Evolutionary conservation across 2,797 vertebrate species (phyloP), one percentile per base, ranked within the genome.

Genomic region (Urocyon cinereoargenteus): DNA sequence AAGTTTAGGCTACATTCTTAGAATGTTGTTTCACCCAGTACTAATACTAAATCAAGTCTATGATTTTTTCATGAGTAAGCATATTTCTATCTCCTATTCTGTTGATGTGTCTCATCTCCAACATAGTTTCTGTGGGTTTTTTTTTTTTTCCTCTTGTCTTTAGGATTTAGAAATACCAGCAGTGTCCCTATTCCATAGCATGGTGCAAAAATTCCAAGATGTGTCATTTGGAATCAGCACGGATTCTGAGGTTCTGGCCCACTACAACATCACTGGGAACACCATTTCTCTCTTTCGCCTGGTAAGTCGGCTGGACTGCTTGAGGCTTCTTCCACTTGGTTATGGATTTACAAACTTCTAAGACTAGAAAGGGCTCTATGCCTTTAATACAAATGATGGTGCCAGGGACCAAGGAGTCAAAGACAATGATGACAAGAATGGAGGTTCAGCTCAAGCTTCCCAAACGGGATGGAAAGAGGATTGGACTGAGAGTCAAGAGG

Each of bases 251-350:
- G 99, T 99, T 61, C 99, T 99, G 99, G 96, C 97, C 1, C 98
- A 99, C 78, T 99, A 99, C 98, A 98, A 98, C 95, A 45, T 99
- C 66, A 91, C 98, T 45, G 97, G 98, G 0, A 99, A 98, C 97
- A 98, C 99, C 62, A 98, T 99, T 91, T 88, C 98, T 73, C 81
- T 99, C 66, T 99, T 99, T 97, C 99, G 99, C 96, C 99, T 98
- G 99, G 99, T 99, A 98, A 91, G 96, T 97, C 34, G 24, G 6
- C 19, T 22, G 64, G 36, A 36, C 24, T 45, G 13, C 73, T 73
- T 1, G 11, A 21, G 24, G 1, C 45, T 34, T 73, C 68, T 53
- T 70, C 21, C 19, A 18, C 36, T 24, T 90, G 2, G 28, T 31
- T 49, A 31, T n/a, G 36, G 57, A 78, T 24, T 31, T 55, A 36